phyloP scores from a whole-genome alignment of 2,113 vertebrate genomes.

The Gorsachius goisagi region DNA sequence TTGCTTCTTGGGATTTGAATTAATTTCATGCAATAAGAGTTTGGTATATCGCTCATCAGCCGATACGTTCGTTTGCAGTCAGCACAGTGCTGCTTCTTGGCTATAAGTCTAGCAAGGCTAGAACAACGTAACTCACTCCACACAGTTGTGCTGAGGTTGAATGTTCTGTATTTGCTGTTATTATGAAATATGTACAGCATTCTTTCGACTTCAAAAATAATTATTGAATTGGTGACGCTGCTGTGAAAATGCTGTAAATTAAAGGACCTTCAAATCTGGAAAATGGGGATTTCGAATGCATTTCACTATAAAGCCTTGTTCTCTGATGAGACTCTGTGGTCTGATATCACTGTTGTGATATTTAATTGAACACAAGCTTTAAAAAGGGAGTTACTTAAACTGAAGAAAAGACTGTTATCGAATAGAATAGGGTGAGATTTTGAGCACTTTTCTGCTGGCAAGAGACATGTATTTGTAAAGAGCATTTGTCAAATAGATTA shows the following conservation, averaged over 20 bases:
- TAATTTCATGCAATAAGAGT: neutral
- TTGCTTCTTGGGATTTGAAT: neutral
- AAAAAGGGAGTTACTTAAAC: neutral
- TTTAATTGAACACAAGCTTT: neutral
- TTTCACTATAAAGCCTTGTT: neutral
- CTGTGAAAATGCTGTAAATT: neutral
- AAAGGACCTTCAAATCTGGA: neutral
- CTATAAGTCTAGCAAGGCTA: neutral
- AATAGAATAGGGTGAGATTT: neutral
- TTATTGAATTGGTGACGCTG: neutral
- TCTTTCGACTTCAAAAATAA: neutral
- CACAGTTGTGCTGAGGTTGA: neutral
- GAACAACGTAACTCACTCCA: neutral
- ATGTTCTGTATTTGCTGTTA: too few species aligned
- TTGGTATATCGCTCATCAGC: fast-evolving
- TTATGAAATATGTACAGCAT: neutral
- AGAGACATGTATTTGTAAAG: neutral
- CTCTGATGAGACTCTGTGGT: neutral
- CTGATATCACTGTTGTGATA: neutral
- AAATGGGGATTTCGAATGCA: neutral
- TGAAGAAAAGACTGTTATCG: neutral
- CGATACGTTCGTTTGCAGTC: neutral
- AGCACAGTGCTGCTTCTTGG: neutral
- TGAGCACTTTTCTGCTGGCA: neutral
- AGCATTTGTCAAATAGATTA: neutral